A percentile compares a stretch with the other conserved stretches of the same genome.
Evolutionary conservation across 1,140 invertebrate genomes (phyloP).

Genomic region (Proctacanthus coquilletti): DNA sequence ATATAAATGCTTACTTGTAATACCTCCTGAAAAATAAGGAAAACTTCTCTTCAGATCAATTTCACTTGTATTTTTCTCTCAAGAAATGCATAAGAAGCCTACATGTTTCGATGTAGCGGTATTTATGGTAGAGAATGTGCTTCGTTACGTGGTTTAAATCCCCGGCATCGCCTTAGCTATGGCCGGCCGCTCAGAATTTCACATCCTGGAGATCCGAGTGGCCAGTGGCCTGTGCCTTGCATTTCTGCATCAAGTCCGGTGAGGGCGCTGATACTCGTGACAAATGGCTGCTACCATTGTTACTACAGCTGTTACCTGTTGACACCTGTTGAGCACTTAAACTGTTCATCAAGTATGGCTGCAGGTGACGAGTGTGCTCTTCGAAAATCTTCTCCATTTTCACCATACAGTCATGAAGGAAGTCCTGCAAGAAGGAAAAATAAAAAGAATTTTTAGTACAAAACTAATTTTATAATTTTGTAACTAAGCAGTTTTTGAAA

Average conservation of each 20-base stretch:
- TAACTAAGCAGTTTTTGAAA: too few species aligned
- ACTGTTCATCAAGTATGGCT: conserved; percentile 14
- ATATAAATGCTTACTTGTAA: too few species aligned
- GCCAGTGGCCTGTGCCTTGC: conserved; percentile 40
- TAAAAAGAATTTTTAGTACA: too few species aligned
- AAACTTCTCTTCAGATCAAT: too few species aligned
- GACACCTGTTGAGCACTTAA: conserved; percentile 8
- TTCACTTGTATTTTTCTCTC: too few species aligned
- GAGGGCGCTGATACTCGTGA: conserved; percentile 7
- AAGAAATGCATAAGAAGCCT: too few species aligned
- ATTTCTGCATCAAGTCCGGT: conserved; percentile 22
- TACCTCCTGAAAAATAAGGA: too few species aligned
- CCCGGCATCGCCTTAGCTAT: too few species aligned
- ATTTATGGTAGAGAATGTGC: too few species aligned
- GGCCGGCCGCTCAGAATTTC: conserved; percentile 39
- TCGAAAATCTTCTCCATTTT: conserved; percentile 49
- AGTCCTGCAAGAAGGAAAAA: conserved; percentile 37
- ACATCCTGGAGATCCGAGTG: conserved; percentile 48
- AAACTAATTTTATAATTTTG: too few species aligned
- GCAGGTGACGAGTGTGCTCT: conserved; percentile 26
- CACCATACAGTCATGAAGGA: conserved; percentile 42
- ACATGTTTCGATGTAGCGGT: too few species aligned
- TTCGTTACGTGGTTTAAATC: too few species aligned
- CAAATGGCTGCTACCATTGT: conserved; percentile 2
- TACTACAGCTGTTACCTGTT: not conserved